Evolutionary conservation across 2,888 invertebrate species (phyloP).

Genomic region (Chirona hameri): DNA sequence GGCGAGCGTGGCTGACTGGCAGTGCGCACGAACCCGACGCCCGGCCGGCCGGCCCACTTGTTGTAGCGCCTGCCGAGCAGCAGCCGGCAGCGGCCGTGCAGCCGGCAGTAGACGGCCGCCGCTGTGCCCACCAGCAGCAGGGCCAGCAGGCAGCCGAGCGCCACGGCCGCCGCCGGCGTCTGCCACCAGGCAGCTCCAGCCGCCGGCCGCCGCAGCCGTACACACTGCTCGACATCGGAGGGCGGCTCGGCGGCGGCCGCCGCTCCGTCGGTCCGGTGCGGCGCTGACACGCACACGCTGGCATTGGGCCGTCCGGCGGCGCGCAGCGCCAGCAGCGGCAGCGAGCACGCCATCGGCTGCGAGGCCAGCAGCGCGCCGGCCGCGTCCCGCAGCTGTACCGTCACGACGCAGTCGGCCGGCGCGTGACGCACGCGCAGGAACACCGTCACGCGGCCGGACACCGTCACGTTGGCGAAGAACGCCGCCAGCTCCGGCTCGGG

Average conservation of each 20-base stretch:
- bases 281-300: background rate
- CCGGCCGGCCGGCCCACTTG: conserved; percentile 24
- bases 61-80: background rate
- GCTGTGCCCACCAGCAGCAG: background rate
- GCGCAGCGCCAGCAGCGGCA: background rate
- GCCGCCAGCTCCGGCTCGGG: conserved; percentile 35
- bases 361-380: background rate
- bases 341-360: background rate
- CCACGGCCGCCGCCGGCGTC: background rate
- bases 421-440: conserved; percentile 35
- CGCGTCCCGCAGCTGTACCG: background rate
- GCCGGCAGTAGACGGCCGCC: background rate
- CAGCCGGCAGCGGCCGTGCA: conserved; percentile 3
- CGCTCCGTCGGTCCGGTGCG: background rate
- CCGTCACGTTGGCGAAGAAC: conserved; percentile 47
- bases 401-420: background rate
- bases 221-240: background rate
- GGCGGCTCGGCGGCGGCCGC: background rate
- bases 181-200: background rate
- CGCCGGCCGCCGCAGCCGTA: background rate
- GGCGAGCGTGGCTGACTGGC: background rate
- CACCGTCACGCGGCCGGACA: conserved; percentile 40
- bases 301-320: background rate
- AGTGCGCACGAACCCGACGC: background rate
- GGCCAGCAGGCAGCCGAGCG: conserved; percentile 6